Percentiles rank a stretch among this genome's conserved stretches.
Conservation (phyloP, 2,113 vertebrate genomes). For the Ammodytes marinus region DNA sequence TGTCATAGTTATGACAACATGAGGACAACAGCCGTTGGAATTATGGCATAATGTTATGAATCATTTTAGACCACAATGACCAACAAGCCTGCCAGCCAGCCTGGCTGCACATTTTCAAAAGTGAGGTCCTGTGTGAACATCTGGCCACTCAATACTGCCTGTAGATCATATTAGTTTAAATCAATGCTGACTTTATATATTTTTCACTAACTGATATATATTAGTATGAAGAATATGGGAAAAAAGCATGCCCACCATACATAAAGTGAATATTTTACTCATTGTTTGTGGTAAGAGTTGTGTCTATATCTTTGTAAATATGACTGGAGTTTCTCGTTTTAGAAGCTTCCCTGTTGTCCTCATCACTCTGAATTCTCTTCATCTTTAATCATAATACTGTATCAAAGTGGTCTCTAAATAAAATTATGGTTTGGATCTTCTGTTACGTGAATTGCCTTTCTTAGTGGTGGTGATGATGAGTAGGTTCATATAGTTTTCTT, state of each 20-base stretch:
- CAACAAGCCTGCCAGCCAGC: conserved; percentile 31
- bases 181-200: neutral
- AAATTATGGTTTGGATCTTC: no score
- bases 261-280: neutral
- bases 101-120: conserved; percentile 42
- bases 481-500: neutral
- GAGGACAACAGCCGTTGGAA: conserved; percentile 56
- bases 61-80: conserved; percentile 62
- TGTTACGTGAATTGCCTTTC: neutral
- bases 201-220: neutral
- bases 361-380: neutral
- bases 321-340: neutral
- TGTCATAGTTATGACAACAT: conserved; percentile 58
- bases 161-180: conserved; percentile 1
- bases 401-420: neutral
- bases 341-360: neutral
- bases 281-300: neutral
- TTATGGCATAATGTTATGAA: conserved; percentile 54
- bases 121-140: conserved; percentile 47
- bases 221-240: neutral
- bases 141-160: conserved; percentile 24
- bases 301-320: neutral
- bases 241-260: neutral
- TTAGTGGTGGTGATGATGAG: neutral
- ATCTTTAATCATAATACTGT: neutral